Percentiles rank a stretch among this genome's conserved stretches.
Conservation (phyloP, 2,113 vertebrate species). For the Semicossyphus pulcher region DNA sequence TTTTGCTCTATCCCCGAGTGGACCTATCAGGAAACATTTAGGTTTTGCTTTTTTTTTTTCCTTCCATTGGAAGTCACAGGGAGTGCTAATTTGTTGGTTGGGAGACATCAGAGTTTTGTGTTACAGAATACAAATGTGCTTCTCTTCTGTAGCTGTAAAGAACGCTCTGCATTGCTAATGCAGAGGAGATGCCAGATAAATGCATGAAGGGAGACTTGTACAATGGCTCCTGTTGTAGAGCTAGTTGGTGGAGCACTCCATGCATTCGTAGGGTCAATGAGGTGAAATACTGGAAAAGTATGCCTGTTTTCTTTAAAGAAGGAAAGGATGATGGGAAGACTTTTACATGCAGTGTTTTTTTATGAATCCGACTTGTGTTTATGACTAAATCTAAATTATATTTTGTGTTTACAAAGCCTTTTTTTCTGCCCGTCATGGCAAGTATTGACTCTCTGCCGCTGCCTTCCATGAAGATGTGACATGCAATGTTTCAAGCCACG, state of each 20-base stretch:
- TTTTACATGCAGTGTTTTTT: conserved; percentile 61
- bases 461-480: conserved; percentile 70
- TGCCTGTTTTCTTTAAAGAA: conserved; percentile 52
- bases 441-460: conserved; percentile 62
- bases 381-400: conserved; percentile 69
- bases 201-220: conserved; percentile 69
- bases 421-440: conserved; percentile 48
- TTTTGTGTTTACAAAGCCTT: conserved; percentile 73
- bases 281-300: conserved; percentile 65
- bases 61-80: conserved; percentile 62
- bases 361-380: conserved; percentile 47
- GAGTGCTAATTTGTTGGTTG: conserved; percentile 70
- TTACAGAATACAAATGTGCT: conserved; percentile 73
- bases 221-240: conserved; percentile 74
- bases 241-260: conserved; percentile 54
- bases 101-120: conserved; percentile 70
- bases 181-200: conserved; percentile 70
- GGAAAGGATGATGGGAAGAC: conserved; percentile 58
- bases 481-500: conserved; percentile 52
- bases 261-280: conserved; percentile 70
- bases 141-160: conserved; percentile 64
- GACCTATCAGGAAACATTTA: conserved; percentile 70
- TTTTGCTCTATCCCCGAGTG: conserved; percentile 56
- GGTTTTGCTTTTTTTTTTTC: conserved; percentile 28
- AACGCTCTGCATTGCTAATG: conserved; percentile 70